Percentiles rank a stretch among this genome's conserved stretches.
Evolutionary conservation across 1,140 invertebrate genomes (phyloP).

Genomic region (Phymorhynchus buccinoides): DNA sequence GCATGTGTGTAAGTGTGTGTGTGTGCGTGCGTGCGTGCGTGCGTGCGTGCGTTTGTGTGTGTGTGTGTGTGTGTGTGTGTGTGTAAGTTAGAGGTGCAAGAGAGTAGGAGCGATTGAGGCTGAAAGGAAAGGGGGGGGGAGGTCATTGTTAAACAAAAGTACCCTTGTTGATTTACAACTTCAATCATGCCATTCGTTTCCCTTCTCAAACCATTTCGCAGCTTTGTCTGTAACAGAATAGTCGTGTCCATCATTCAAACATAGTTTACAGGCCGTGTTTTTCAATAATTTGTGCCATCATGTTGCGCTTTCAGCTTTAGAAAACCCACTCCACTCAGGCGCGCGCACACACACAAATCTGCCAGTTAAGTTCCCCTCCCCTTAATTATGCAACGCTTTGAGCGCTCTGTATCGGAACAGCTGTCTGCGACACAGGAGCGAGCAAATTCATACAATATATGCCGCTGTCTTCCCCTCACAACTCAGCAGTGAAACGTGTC

Average conservation of each 20-base stretch:
- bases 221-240: too few relatives aligned
- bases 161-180: too few relatives aligned
- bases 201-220: too few relatives aligned
- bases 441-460: conserved; percentile 9
- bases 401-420: neutral
- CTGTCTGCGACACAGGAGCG: neutral
- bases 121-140: too few relatives aligned
- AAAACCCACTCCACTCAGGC: neutral
- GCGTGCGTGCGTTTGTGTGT: neutral
- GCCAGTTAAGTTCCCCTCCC: neutral
- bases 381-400: neutral
- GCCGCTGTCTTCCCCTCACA: conserved; percentile 8
- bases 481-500: conserved; percentile 39
- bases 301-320: neutral
- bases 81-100: too few relatives aligned
- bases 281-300: neutral
- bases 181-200: too few relatives aligned
- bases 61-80: conserved; percentile 25
- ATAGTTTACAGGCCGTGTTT: neutral
- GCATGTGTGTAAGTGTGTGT: neutral
- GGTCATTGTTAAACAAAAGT: too few relatives aligned
- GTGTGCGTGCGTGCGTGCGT: neutral
- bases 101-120: too few relatives aligned
- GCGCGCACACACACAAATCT: neutral
- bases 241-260: neutral